Base-by-base conservation (phyloP, 2,797 vertebrate genomes). In the Tokudaia muenninki region DNA sequence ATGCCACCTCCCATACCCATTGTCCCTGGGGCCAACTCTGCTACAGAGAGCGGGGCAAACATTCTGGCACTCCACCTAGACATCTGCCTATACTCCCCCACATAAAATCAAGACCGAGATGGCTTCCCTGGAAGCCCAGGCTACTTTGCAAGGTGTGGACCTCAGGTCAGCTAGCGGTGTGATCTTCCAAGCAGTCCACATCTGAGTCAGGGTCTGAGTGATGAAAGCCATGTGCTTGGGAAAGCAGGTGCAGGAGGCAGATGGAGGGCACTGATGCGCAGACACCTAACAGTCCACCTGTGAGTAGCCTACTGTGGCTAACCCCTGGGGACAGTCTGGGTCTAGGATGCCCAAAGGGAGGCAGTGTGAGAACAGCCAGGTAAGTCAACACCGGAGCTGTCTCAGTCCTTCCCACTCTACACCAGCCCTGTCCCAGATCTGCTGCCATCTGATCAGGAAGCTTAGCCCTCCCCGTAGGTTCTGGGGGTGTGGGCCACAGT, bases 381-480 rank as follows among this genome's bases (percentile, higher is more conserved):
- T 90, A 95, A 94, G 91, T 52, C 78, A 72, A 87, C 55, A 82
- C 90, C 29, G 0, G 65, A 29, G 44, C 1, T 10, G 4, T 82
- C 29, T 0, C 79, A 6, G 6, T 41, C 80, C n/a, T 0, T 47
- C 41, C 41, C 74, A 1, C 41, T 0, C 67, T 6, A 6, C 29
- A 82, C 34, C 0, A 7, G 67, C 14, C 61, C 83, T 95, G 96
- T 75, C 97, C 97, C 83, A 98, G 96, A 97, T 98, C 97, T 92
- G 0, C 19, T 59, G 94, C 90, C 93, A 77, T 86, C 95, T 95
- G 89, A 95, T 90, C 97, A 96, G 97, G 96, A 95, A 97, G 95
- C 91, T 8, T 78, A 63, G 24, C 34, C 41, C 50, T n/a, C 61
- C 61, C 29, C 17, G 2, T 9, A 7, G 52, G 22, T 19, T 9